Evolutionary conservation across 2,888 invertebrate genomes (phyloP), one percentile per base, ranked within the genome.

Genomic region (Epinotia ramella): DNA sequence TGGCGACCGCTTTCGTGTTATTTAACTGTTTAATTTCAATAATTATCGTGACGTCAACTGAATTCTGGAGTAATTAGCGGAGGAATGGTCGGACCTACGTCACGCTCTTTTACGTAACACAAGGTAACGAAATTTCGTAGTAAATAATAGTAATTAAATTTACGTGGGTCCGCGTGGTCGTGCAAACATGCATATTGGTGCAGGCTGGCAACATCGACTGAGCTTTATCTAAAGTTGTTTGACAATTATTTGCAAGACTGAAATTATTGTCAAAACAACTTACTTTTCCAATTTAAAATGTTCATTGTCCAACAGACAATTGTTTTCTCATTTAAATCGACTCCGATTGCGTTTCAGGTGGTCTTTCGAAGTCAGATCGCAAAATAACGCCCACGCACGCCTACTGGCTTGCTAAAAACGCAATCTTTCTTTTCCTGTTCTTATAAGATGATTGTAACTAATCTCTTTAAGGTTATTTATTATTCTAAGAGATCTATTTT

Each of bases 1-100:
- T 88, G 86, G 80, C 80, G 79, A 81, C 82, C 81, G 82, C 83
- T 82, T 84, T 84, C 83, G 80, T 82, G 83, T 85, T 85, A 85
- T 84, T 84, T 83, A 83, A 81, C 81, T 80, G 79, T 66, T 80
- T 83, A 80, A 80, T 84, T 83, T 82, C 81, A 85, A 86, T 87
- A 76, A 76, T 72, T 62, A 76, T 73, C 77, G 78, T 87, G 88
- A 87, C 88, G 89, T 88, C 87, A 87, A 78, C 80, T 64, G 73
- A 73, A 78, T 80, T 77, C 77, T 79, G 79, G 78, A 80, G 80
- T 82, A 83, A 87, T 87, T 86, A 85, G 82, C 80, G 77, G 79
- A 80, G 78, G 74, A 81, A 81, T 80, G 82, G 44, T 64, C 20
- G 71, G 9, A 53, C 53, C 28, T 81, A 79, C 82, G 84, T 83